phyloP scores from a whole-genome alignment of 2,888 invertebrate species.

The Lasioglossum calceatum region DNA sequence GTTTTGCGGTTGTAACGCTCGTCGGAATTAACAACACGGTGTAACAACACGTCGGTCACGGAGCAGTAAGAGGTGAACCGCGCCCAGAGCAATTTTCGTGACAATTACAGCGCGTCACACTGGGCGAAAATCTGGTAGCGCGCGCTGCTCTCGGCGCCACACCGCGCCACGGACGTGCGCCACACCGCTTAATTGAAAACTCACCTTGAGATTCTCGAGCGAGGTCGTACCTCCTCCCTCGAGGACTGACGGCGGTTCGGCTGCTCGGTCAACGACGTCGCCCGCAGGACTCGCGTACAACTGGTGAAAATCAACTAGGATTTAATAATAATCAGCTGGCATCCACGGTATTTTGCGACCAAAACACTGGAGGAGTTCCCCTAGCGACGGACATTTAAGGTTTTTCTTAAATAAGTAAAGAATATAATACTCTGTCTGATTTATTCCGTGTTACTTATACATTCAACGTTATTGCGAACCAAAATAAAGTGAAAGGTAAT shows the following conservation, averaged over 20 bases:
- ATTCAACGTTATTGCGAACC: no score
- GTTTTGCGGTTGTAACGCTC: constrained; percentile 44
- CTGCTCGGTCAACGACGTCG: constrained; percentile 48
- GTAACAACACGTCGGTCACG: constrained; percentile 24
- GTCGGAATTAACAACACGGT: constrained; percentile 22
- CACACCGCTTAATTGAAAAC: constrained; percentile 36
- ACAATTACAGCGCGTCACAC: constrained; percentile 51
- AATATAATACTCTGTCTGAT: no score
- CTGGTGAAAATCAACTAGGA: constrained; percentile 75
- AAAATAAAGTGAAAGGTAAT: no score
- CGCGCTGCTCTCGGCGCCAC: neutral
- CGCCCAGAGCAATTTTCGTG: constrained; percentile 43
- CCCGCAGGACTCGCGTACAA: constrained; percentile 44
- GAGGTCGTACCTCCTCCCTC: constrained; percentile 45
- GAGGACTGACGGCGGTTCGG: constrained; percentile 33
- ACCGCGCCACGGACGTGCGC: neutral
- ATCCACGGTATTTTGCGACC: neutral
- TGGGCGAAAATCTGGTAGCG: constrained; percentile 2
- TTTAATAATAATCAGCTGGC: constrained; percentile 73
- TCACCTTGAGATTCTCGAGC: constrained; percentile 61
- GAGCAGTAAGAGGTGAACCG: constrained; percentile 44
- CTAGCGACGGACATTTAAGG: neutral
- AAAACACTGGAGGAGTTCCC: neutral
- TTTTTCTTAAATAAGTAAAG: neutral
- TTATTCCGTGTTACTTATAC: no score